Evolutionary conservation across 1,140 invertebrate genomes (phyloP).

Genomic region (Drosophila arizonae): DNA sequence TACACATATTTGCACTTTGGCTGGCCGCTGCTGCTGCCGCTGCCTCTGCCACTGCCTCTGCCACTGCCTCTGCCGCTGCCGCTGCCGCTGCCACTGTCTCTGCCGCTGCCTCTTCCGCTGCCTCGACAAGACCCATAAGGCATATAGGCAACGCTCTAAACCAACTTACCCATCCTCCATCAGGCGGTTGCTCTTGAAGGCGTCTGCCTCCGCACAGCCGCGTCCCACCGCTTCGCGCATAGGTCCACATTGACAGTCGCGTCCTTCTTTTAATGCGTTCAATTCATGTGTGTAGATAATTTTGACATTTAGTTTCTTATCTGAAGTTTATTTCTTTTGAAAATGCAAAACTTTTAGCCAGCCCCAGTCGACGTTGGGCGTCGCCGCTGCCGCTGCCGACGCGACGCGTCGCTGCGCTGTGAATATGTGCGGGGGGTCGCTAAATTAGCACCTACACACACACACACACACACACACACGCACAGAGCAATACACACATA

Average conservation of each 20-base stretch:
- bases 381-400: not conserved
- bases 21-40: constrained; percentile 12
- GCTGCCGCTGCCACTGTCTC: not conserved
- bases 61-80: not conserved
- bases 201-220: not conserved
- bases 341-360: constrained; percentile 57
- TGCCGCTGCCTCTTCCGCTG: no score
- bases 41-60: not conserved
- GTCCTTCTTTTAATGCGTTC: constrained; percentile 54
- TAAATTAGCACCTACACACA: constrained; percentile 72
- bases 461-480: constrained; percentile 53
- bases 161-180: not conserved
- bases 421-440: constrained; percentile 45
- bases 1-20: constrained; percentile 76
- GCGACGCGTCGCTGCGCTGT: not conserved
- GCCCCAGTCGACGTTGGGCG: constrained; percentile 4
- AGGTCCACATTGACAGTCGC: constrained; percentile 14
- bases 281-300: constrained; percentile 68
- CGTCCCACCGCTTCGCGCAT: not conserved
- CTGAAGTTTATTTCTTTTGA: constrained; percentile 68
- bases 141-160: not conserved
- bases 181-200: not conserved
- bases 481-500: constrained; percentile 15
- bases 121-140: not conserved
- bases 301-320: constrained; percentile 77